Evolutionary conservation across 30 jellyfish, hydroid and myxozoan species (phyloP), one percentile per base, ranked within the genome.

Genomic region (Nemopilema nomurai): DNA sequence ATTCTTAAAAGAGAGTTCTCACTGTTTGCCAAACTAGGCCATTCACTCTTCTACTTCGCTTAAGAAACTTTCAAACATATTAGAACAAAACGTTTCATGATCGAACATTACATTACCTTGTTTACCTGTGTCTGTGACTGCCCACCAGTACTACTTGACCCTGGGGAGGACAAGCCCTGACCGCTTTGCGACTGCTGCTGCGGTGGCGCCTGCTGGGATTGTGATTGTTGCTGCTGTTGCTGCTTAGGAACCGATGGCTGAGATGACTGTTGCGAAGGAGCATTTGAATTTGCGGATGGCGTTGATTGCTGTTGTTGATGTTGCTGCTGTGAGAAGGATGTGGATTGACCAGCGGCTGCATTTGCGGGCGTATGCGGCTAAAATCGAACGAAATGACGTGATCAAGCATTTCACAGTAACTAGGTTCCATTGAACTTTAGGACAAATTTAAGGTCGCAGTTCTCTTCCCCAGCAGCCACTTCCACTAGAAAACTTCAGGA

Each of bases 71-170:
- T n/a, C n/a, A n/a, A n/a, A n/a, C n/a, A n/a, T n/a, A n/a, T n/a
- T n/a, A n/a, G n/a, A n/a, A n/a, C n/a, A n/a, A n/a, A n/a, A n/a
- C n/a, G n/a, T n/a, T n/a, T n/a, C n/a, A n/a, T n/a, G n/a, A n/a
- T n/a, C n/a, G n/a, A n/a, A n/a, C n/a, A n/a, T n/a, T n/a, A n/a
- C n/a, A n/a, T n/a, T 74, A 83, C 89, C 83, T 53, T 64, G 69
- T 79, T 78, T 26, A 93, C 98, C 83, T 89, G 98, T 52, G 97
- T 88, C 71, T 92, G 98, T 0, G 98, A 82, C 80, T 88, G 97
- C 4, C 90, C 95, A 28, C 97, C 91, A 57, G 22, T 24, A 28
- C 69, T 32, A 4, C 69, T 76, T 8, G 76, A 77, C 6, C 95
- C 86, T 25, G 98, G 97, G 22, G 98, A 92, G 1, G 96, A 71